Percentiles rank a stretch among this genome's conserved stretches.
phyloP scores from a whole-genome alignment of 2,113 vertebrate genomes.

The rat (Rattus norvegicus) region GRCr8 NC_086023.1:171754501-171755000 shows the following conservation, averaged over 20 bases:
- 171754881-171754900: conserved; percentile 82
- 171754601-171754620: conserved; percentile 92
- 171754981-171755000: background rate
- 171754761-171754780: fast-evolving
- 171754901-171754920: conserved; percentile 78
- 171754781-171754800: conserved; percentile 88
- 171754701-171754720: background rate
- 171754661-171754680: conserved; percentile 82
- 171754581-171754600: conserved; percentile 83
- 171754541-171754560: conserved; percentile 82
- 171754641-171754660: conserved; percentile 88
- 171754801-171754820: conserved; percentile 76
- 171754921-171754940: background rate
- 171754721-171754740: background rate
- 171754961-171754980: conserved; percentile 24
- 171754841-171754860: conserved; percentile 89
- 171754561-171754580: conserved; percentile 69
- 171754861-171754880: conserved; percentile 94
- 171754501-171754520: conserved; percentile 83
- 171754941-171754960: background rate
- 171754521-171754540: conserved; percentile 88
- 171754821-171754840: conserved; percentile 68
- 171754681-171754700: background rate
- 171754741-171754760: fast-evolving
- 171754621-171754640: conserved; percentile 91